A percentile compares a stretch with the other conserved stretches of the same genome.
phyloP scores from a whole-genome alignment of 1,140 invertebrate genomes.

The Contarinia nasturtii region DNA sequence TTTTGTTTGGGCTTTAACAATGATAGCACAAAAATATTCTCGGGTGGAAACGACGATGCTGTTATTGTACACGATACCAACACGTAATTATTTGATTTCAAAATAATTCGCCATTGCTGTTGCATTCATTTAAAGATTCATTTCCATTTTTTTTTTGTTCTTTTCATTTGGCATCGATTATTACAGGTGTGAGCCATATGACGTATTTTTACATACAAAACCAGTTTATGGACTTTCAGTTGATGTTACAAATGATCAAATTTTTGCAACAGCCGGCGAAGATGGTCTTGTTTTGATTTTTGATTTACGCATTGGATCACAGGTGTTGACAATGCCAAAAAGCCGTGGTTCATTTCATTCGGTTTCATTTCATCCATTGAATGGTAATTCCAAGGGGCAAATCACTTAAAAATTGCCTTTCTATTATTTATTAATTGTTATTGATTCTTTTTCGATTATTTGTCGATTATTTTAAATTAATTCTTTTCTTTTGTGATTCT shows the following conservation, averaged over 20 bases:
- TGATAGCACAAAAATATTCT: constrained; percentile 64
- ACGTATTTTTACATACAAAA: constrained; percentile 66
- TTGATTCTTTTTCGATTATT: too few species aligned
- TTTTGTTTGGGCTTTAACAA: constrained; percentile 78
- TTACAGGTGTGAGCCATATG: constrained; percentile 44
- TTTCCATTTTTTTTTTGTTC: neutral
- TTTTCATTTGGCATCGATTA: neutral
- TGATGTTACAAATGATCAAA: constrained; percentile 61
- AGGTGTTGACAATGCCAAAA: constrained; percentile 35
- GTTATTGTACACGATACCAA: constrained; percentile 69
- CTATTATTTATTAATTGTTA: too few species aligned
- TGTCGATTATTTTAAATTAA: too few species aligned
- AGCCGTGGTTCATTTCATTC: constrained; percentile 65
- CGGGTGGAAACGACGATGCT: constrained; percentile 86
- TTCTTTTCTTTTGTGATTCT: too few species aligned
- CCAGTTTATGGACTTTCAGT: constrained; percentile 77
- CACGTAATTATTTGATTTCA: constrained; percentile 36
- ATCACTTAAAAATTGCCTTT: too few species aligned
- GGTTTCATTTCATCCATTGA: constrained; percentile 75
- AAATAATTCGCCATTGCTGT: neutral
- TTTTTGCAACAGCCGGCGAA: constrained; percentile 78
- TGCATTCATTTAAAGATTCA: neutral
- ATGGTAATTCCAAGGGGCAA: too few species aligned
- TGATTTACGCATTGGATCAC: constrained; percentile 30
- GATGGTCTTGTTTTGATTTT: constrained; percentile 72